phyloP scores from a whole-genome alignment of 2,888 invertebrate species.

The Polydrusus tereticollis region DNA sequence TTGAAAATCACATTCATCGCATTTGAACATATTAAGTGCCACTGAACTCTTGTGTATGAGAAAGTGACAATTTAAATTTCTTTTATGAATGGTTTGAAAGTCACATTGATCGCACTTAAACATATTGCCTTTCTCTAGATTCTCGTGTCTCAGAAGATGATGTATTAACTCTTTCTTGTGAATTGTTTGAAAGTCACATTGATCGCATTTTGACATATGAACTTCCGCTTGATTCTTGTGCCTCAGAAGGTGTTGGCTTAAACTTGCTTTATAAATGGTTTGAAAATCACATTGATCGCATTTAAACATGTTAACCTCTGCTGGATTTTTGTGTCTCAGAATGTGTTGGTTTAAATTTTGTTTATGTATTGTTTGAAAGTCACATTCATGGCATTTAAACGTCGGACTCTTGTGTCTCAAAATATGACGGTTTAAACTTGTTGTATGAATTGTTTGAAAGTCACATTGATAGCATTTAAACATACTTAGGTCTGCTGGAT shows the following conservation, averaged over 20 bases:
- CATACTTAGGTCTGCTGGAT: neutral
- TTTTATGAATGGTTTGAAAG: neutral
- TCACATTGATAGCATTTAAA: neutral
- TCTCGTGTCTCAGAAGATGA: neutral
- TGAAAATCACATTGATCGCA: neutral
- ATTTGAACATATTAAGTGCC: neutral
- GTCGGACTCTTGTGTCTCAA: neutral
- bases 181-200: neutral
- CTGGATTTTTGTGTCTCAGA: neutral
- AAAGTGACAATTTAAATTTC: neutral
- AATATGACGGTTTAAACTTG: neutral
- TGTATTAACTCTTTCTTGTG: neutral
- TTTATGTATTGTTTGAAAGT: neutral
- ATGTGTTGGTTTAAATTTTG: neutral
- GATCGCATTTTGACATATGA: neutral
- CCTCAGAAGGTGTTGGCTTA: neutral
- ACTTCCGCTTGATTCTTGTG: neutral
- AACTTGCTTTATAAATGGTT: neutral
- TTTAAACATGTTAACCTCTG: neutral
- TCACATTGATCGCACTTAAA: neutral
- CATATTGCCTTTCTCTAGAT: neutral
- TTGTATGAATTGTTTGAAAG: neutral
- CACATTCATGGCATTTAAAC: neutral
- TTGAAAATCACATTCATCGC: too few species aligned
- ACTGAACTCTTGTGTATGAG: neutral